Evolutionary conservation across 2,113 vertebrate genomes (phyloP).

Genomic region (Hippocampus comes): DNA sequence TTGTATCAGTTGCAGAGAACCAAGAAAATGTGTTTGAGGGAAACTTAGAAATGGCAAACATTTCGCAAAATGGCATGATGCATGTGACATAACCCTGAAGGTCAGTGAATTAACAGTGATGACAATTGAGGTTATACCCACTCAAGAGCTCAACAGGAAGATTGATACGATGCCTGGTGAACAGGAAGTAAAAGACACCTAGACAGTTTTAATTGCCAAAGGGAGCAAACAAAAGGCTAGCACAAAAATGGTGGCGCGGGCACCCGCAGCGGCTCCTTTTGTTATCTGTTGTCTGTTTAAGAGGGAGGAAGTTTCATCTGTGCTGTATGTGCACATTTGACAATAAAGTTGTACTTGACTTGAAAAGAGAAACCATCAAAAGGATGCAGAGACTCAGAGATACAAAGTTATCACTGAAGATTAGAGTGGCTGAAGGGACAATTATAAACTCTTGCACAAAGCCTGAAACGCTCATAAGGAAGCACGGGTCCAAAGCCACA

Average conservation of each 20-base stretch:
- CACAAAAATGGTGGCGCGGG: not conserved
- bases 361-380: not conserved
- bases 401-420: not conserved
- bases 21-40: not conserved
- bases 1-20: not conserved
- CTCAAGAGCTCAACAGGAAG: not conserved
- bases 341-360: no score
- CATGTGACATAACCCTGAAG: not conserved
- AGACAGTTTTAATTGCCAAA: not conserved
- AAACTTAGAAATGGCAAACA: not conserved
- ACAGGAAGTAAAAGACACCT: not conserved
- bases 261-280: no score
- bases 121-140: not conserved
- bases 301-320: no score
- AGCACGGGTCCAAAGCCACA: not conserved
- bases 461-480: not conserved
- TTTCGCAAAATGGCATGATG: not conserved
- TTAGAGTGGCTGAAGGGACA: no score
- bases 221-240: not conserved
- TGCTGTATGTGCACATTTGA: no score
- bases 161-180: not conserved
- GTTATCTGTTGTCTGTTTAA: no score
- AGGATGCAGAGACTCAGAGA: not conserved
- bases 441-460: not conserved
- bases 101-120: not conserved